phyloP scores from a whole-genome alignment of 1,140 invertebrate species.

The Cryptotermes secundus region DNA sequence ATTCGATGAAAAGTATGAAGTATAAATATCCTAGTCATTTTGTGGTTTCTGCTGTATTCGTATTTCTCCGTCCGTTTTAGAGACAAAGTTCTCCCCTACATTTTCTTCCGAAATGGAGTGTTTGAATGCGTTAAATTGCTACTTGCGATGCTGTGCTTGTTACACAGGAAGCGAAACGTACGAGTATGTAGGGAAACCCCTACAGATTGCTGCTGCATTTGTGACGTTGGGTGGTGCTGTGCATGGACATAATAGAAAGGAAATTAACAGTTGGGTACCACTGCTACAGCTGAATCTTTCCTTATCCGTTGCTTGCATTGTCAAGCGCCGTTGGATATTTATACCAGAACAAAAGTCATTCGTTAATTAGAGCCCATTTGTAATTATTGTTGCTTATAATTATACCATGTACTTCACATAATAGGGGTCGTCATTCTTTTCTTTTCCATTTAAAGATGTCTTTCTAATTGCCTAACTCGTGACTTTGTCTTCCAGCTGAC shows the following conservation, averaged over 20 bases:
- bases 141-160: too few relatives aligned
- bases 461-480: constrained; percentile 13
- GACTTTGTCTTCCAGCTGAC: not conserved
- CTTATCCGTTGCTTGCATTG: constrained; percentile 1
- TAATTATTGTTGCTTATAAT: constrained; percentile 20
- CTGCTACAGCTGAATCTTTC: not conserved
- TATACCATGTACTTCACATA: not conserved
- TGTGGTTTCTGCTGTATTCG: too few relatives aligned
- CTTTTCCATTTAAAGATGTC: constrained; percentile 8
- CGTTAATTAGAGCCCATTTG: constrained; percentile 13
- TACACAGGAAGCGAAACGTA: not conserved
- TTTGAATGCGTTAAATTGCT: too few relatives aligned
- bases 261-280: not conserved
- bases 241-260: not conserved
- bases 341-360: constrained; percentile 9
- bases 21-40: too few relatives aligned
- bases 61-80: too few relatives aligned
- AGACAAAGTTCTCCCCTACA: too few relatives aligned
- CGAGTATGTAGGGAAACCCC: not conserved
- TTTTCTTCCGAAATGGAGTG: too few relatives aligned
- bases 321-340: not conserved
- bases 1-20: too few relatives aligned
- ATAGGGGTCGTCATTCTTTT: not conserved
- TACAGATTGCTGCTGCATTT: not conserved
- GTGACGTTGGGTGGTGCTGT: not conserved